Evolutionary conservation across 2,888 invertebrate genomes (phyloP).

Genomic region (Drosophila leonis): DNA sequence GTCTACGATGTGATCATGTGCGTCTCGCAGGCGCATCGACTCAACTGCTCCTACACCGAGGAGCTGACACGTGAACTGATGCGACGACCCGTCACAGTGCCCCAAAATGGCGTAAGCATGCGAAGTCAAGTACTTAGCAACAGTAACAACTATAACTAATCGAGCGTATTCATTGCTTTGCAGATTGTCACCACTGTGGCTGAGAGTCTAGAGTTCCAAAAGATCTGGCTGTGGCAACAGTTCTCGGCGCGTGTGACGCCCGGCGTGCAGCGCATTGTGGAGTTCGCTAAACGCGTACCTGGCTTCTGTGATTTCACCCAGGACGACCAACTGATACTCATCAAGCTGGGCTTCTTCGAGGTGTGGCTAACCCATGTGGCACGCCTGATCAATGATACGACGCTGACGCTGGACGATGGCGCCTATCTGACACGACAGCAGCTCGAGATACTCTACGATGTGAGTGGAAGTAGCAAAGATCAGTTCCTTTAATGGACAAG

Average conservation of each 20-base stretch:
- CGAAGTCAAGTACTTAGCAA: rapidly evolving
- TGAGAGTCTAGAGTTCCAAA: conserved; percentile 90
- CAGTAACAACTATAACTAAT: not conserved
- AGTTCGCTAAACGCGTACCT: conserved; percentile 97
- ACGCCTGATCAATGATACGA: conserved; percentile 90
- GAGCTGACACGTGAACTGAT: conserved; percentile 91
- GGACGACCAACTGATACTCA: conserved; percentile 98
- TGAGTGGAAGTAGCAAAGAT: conserved; percentile 86
- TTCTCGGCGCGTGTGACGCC: conserved; percentile 95
- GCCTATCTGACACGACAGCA: conserved; percentile 93
- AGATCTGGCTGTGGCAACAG: conserved; percentile 95
- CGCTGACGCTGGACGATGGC: conserved; percentile 96
- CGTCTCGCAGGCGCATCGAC: conserved; percentile 93
- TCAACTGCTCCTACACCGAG: conserved; percentile 95
- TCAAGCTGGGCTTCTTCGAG: conserved; percentile 98
- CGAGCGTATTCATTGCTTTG: too few relatives aligned
- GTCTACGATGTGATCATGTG: conserved; percentile 92
- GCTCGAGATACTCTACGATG: conserved; percentile 94
- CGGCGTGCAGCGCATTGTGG: conserved; percentile 96
- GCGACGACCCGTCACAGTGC: conserved; percentile 89
- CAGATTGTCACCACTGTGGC: conserved; percentile 88
- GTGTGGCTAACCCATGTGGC: conserved; percentile 96
- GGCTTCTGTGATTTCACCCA: conserved; percentile 96
- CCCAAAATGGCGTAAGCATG: conserved; percentile 84
- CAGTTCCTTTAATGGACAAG: too few relatives aligned